Conservation (phyloP, 2,113 vertebrate species). For the Thinocorus orbignyianus region DNA sequence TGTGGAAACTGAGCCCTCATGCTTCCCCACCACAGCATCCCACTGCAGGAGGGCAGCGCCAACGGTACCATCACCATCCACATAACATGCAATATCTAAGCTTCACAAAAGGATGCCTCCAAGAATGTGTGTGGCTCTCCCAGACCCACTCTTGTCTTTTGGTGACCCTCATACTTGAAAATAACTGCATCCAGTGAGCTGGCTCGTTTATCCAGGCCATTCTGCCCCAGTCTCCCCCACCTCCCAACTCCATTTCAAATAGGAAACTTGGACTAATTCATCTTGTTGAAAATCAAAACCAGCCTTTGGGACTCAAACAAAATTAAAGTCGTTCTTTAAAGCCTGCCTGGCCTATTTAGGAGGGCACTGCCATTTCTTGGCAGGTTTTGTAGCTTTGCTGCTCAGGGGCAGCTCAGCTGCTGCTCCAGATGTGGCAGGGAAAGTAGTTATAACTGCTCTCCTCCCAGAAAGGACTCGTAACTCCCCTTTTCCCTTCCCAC, state of each 20-base stretch:
- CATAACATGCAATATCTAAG: background rate
- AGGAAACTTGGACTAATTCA: slow-evolving; percentile 12
- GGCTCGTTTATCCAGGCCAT: background rate
- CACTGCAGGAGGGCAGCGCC: background rate
- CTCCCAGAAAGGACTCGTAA: background rate
- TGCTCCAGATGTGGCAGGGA: slow-evolving; percentile 10
- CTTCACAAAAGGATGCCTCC: background rate
- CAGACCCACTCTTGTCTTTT: background rate
- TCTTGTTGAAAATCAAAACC: slow-evolving; percentile 13
- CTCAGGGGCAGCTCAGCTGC: background rate
- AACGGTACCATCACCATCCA: background rate
- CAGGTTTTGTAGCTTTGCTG: background rate
- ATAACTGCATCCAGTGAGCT: background rate
- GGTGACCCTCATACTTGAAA: background rate
- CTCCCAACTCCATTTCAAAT: background rate
- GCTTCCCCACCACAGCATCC: background rate
- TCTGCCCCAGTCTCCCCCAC: background rate
- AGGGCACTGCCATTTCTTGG: background rate
- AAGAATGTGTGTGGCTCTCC: background rate
- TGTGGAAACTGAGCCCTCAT: background rate
- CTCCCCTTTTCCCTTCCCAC: background rate
- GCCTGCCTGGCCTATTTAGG: slow-evolving; percentile 24
- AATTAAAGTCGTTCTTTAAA: slow-evolving; percentile 19
- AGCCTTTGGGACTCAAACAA: background rate
- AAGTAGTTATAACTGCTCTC: background rate